A percentile compares a stretch with the other conserved stretches of the same genome.
Conservation (phyloP, 2,797 vertebrate species). For the Ceryle rudis region DNA sequence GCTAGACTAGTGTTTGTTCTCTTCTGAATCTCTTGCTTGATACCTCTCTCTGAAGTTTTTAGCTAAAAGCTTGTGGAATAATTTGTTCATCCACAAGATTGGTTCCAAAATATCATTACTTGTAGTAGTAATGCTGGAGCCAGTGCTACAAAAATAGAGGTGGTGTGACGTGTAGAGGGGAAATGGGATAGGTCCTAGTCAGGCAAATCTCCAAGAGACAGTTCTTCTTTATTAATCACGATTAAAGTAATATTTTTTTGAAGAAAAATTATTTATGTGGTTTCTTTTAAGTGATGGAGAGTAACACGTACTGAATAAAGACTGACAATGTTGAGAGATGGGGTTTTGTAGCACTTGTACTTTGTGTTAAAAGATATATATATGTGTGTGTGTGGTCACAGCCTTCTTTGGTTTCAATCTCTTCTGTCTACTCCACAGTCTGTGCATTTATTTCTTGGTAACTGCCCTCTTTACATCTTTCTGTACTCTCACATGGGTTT, state of each 20-base stretch:
- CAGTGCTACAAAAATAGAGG: background rate
- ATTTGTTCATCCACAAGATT: background rate
- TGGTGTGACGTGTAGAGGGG: background rate
- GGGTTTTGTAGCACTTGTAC: accelerated
- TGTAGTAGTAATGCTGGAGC: background rate
- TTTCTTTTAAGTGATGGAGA: background rate
- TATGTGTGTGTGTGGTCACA: background rate
- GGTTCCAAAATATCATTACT: background rate
- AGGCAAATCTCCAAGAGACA: background rate
- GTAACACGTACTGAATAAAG: background rate
- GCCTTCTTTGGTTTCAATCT: background rate
- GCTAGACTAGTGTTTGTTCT: background rate
- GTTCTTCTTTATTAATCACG: background rate
- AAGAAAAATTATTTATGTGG: background rate
- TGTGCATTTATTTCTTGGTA: background rate
- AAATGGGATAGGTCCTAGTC: background rate
- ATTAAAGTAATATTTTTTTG: background rate
- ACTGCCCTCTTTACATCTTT: background rate
- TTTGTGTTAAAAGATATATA: background rate
- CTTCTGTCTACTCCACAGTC: background rate
- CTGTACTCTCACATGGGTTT: background rate
- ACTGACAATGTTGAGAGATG: background rate
- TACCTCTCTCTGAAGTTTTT: background rate
- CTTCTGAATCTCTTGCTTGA: background rate
- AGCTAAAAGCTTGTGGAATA: background rate